Conservation (phyloP, 2,113 vertebrate species). For the Ornithorhynchus anatinus region DNA sequence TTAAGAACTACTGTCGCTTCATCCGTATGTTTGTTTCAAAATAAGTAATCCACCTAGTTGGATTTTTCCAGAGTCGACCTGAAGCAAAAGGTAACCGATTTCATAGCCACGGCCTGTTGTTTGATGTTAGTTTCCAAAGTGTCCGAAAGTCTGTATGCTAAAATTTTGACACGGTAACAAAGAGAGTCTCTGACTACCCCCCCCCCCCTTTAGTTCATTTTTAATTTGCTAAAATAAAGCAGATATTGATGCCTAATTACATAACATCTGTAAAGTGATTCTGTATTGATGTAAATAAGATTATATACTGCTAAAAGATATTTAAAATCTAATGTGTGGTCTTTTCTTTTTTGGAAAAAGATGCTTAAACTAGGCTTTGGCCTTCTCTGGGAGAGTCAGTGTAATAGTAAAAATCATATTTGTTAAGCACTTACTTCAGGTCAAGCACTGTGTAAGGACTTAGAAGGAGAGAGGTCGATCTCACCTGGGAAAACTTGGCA, state of each 20-base stretch:
- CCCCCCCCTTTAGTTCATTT: slow-evolving; percentile 23
- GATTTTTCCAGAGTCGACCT: not conserved
- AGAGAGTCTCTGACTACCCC: slow-evolving; percentile 28
- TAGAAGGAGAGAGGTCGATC: too few species aligned
- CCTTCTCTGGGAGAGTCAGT: too few species aligned
- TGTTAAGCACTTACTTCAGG: too few species aligned
- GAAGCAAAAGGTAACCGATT: slow-evolving; percentile 1
- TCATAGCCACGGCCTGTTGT: slow-evolving; percentile 9
- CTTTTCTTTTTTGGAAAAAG: slow-evolving; percentile 32
- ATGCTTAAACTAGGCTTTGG: too few species aligned
- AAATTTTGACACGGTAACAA: slow-evolving; percentile 16
- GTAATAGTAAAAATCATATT: too few species aligned
- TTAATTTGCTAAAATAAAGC: slow-evolving; percentile 65
- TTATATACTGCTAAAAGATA: slow-evolving; percentile 66
- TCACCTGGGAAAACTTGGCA: too few species aligned
- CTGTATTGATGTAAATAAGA: slow-evolving; percentile 74
- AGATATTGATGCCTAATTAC: slow-evolving; percentile 47
- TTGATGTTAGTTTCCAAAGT: not conserved
- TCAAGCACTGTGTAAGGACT: too few species aligned
- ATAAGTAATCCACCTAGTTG: not conserved
- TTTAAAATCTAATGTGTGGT: slow-evolving; percentile 51
- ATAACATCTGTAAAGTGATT: slow-evolving; percentile 68
- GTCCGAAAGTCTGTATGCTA: not conserved
- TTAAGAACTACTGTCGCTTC: slow-evolving; percentile 32
- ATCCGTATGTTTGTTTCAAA: not conserved